Evolutionary conservation across 2,113 vertebrate genomes (phyloP).

Genomic region (Sebastes schlegelii): DNA sequence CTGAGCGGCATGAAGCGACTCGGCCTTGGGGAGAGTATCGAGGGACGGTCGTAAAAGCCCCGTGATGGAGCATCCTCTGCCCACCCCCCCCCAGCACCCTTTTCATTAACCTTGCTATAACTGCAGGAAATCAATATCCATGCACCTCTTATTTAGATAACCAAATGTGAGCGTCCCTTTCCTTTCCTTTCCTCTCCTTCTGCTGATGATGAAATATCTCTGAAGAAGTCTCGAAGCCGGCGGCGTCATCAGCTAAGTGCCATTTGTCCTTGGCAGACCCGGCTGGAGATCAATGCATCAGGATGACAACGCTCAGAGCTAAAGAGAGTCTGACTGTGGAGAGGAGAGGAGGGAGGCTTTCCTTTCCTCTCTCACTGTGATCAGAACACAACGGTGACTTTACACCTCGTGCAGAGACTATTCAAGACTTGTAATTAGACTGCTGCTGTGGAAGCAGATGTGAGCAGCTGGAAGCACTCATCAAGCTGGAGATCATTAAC

Average conservation of each 20-base stretch:
- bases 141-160: constrained; percentile 72
- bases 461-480: constrained; percentile 71
- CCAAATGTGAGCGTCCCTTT: constrained; percentile 48
- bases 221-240: constrained; percentile 56
- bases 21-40: constrained; percentile 45
- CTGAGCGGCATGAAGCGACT: constrained; percentile 11
- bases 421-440: constrained; percentile 58
- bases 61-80: constrained; percentile 63
- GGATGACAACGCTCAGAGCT: constrained; percentile 59
- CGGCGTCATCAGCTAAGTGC: constrained; percentile 79
- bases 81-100: constrained; percentile 32
- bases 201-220: constrained; percentile 65
- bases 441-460: constrained; percentile 69
- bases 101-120: constrained; percentile 80
- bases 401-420: constrained; percentile 29
- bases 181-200: too few relatives aligned
- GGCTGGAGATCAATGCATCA: constrained; percentile 68
- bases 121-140: constrained; percentile 76
- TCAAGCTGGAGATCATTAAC: constrained; percentile 63
- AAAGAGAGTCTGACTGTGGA: constrained; percentile 38
- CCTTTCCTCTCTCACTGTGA: constrained; percentile 46
- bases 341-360: not conserved
- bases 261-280: constrained; percentile 72
- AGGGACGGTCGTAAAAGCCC: constrained; percentile 57
- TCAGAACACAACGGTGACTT: constrained; percentile 49